Evolutionary conservation across 2,888 invertebrate genomes (phyloP).

Genomic region (Nemapogon koenigi): DNA sequence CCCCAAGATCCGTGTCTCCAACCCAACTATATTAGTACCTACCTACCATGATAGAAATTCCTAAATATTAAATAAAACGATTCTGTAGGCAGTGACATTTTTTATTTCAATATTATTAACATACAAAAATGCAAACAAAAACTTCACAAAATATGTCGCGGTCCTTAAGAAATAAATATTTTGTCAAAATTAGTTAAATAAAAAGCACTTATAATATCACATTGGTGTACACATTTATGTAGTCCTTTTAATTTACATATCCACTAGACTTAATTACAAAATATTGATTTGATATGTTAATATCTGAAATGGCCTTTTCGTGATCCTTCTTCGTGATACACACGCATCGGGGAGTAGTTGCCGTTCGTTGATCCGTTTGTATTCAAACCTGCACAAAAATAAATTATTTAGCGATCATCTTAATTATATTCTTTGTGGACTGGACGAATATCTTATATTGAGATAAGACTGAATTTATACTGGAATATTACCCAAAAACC

Average conservation of each 20-base stretch:
- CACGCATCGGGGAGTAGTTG: conserved; percentile 78
- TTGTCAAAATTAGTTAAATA: conserved; percentile 20
- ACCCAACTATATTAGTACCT: too few species aligned
- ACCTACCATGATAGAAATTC: too few species aligned
- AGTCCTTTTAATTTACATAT: neutral
- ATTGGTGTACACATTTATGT: conserved; percentile 28
- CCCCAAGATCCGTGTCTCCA: too few species aligned
- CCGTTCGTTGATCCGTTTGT: conserved; percentile 68
- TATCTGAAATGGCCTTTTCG: conserved; percentile 84
- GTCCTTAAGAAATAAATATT: conserved; percentile 12
- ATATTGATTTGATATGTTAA: conserved; percentile 37
- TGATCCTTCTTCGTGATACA: conserved; percentile 82
- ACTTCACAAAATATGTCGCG: conserved; percentile 12
- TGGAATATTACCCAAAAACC: too few species aligned
- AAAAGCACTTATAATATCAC: conserved; percentile 44
- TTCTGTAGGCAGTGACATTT: conserved; percentile 3
- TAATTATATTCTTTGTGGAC: neutral
- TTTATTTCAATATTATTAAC: conserved; percentile 11
- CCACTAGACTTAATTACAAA: neutral
- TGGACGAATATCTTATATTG: neutral
- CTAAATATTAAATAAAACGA: neutral
- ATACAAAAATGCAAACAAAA: conserved; percentile 15
- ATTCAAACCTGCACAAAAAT: conserved; percentile 60
- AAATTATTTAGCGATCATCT: neutral
- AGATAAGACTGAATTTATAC: too few species aligned